Evolutionary conservation across 2,888 invertebrate genomes (phyloP).

Genomic region (Dusona sp.): DNA sequence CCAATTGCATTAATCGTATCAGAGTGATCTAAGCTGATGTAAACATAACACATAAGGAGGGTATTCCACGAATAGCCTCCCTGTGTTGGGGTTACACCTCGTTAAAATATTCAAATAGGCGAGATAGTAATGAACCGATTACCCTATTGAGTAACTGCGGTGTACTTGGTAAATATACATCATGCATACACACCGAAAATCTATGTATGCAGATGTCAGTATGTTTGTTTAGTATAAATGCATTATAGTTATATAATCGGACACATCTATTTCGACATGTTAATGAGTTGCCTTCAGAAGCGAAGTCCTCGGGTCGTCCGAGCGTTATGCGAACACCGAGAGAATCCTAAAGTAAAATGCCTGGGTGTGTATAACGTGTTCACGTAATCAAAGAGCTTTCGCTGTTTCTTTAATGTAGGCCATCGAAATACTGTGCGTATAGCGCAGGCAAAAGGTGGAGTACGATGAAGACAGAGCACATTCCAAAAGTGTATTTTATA

Average conservation of each 20-base stretch:
- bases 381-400: slow-evolving; percentile 54
- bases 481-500: background rate
- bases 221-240: background rate
- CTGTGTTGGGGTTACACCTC: background rate
- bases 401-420: slow-evolving; percentile 44
- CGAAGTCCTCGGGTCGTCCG: background rate
- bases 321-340: slow-evolving; percentile 39
- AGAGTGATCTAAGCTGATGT: background rate
- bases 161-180: background rate
- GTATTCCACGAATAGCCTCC: background rate
- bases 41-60: background rate
- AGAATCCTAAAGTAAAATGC: slow-evolving; percentile 49
- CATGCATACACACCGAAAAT: background rate
- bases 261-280: slow-evolving; percentile 46
- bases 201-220: background rate
- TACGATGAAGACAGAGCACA: slow-evolving; percentile 28
- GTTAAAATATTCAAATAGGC: background rate
- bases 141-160: background rate
- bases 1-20: background rate
- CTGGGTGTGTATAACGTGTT: slow-evolving; percentile 30
- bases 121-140: too few relatives aligned
- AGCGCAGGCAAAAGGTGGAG: slow-evolving; percentile 30
- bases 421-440: slow-evolving; percentile 31
- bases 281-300: slow-evolving; percentile 1
- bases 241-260: slow-evolving; percentile 20